Evolutionary conservation across 2,113 vertebrate species (phyloP), one percentile per base, ranked within the genome.

Genomic region (Petrocephalus zakoni): DNA sequence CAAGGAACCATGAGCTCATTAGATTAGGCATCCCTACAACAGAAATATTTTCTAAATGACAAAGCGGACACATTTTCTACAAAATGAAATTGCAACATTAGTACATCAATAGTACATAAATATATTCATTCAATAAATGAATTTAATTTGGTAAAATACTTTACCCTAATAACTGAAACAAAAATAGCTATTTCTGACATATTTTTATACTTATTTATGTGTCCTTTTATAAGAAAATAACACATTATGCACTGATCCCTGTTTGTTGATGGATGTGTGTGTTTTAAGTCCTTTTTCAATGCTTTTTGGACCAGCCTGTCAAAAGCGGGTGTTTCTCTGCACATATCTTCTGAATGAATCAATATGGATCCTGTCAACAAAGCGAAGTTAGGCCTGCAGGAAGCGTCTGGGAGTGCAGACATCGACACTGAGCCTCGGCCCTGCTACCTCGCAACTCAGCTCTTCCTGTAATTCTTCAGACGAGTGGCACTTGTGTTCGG

Each of bases 1-100:
- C 93, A 94, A 95, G 94, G 95, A 96, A 92, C 92, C 91, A 95
- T 94, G 95, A 96, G 92, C 92, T 90, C 85, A 42, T 15, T 11
- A 2, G 34, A 29, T 91, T 49, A 49, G 78, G 49, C 81, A 21
- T 82, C n/a, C 46, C 15, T 37, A n/a, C 47, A 49, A 46, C 34
- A 47, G 29, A 19, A 0, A 83, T 2, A 47, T 83, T 13, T 68
- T 5, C 9, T 22, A n/a, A n/a, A n/a, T n/a, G n/a, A n/a, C 21
- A 21, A 19, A 46, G n/a, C n/a, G 5, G 78, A n/a, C 46, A 49
- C 75, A 46, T 42, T 46, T 46, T 81, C 34, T 46, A 42, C 29
- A 46, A 81, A 46, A 19, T 81, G 19, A 46, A 47, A 21, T 1
- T 1, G 1, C 81, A 49, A 47, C 46, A 25, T 81, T 47, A 49